Conservation (phyloP, 1,140 invertebrate species). For the Camponotus vicinus region DNA sequence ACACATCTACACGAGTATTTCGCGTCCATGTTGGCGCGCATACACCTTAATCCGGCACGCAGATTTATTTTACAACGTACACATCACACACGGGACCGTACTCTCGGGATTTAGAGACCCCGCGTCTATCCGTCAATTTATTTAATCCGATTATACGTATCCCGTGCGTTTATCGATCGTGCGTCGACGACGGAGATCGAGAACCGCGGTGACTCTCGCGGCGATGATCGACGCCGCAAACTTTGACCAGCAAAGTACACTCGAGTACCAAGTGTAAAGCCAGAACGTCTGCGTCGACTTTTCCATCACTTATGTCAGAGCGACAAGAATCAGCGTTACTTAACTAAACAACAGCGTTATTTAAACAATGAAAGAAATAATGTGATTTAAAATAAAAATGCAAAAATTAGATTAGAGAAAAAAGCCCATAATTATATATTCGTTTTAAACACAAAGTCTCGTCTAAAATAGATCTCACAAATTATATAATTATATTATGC, state of each 20-base stretch:
- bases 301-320: conserved; percentile 23
- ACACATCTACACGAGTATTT: not conserved
- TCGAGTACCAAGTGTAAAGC: conserved; percentile 10
- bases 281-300: not conserved
- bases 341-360: not conserved
- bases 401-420: not conserved
- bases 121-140: conserved; percentile 80
- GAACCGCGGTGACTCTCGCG: conserved; percentile 44
- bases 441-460: not conserved
- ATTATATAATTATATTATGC: not conserved
- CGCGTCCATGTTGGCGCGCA: not conserved
- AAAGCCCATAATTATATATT: not conserved
- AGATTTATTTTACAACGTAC: conserved; percentile 81
- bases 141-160: conserved; percentile 82
- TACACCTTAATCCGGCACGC: conserved; percentile 72
- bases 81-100: conserved; percentile 71
- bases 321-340: not conserved
- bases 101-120: conserved; percentile 74
- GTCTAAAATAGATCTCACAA: not conserved
- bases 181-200: conserved; percentile 67
- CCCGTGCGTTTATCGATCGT: conserved; percentile 77
- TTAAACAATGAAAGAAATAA: not conserved
- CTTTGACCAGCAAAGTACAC: conserved; percentile 19
- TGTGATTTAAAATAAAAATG: not conserved
- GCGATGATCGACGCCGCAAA: conserved; percentile 64